phyloP scores from a whole-genome alignment of 2,888 invertebrate species.

The Dysmachus trigonus region DNA sequence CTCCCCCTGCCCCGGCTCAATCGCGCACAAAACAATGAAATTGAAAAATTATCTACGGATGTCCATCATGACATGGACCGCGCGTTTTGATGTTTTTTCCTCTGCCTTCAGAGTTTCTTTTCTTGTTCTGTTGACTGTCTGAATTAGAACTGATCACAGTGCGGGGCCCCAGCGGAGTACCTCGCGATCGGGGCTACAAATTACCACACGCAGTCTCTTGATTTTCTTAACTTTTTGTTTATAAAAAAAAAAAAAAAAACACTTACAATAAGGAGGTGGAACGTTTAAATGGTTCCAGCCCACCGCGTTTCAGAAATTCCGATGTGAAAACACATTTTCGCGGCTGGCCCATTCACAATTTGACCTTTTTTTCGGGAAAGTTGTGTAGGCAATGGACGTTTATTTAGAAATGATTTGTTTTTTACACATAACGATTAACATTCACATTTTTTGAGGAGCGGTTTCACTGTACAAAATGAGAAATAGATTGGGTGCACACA shows the following conservation, averaged over 20 bases:
- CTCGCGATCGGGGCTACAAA: not conserved
- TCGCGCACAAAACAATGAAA: slow-evolving; percentile 34
- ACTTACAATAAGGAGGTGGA: slow-evolving; percentile 2
- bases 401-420: not conserved
- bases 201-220: slow-evolving; percentile 38
- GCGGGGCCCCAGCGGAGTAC: not conserved
- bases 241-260: not conserved
- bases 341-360: not conserved
- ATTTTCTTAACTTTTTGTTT: slow-evolving; percentile 39
- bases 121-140: slow-evolving; percentile 24
- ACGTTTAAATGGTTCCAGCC: not conserved
- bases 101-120: slow-evolving; percentile 33
- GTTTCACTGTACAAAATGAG: not conserved
- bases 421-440: not conserved
- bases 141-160: slow-evolving; percentile 3
- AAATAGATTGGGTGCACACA: not conserved
- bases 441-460: not conserved
- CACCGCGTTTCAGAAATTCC: not conserved
- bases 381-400: not conserved
- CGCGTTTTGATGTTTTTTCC: slow-evolving; percentile 27
- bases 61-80: slow-evolving; percentile 39
- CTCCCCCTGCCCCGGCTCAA: not conserved
- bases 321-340: not conserved
- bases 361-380: not conserved
- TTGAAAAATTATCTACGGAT: slow-evolving; percentile 42